phyloP scores from a whole-genome alignment of 2,113 vertebrate genomes.

The Clarias batrachus region DNA sequence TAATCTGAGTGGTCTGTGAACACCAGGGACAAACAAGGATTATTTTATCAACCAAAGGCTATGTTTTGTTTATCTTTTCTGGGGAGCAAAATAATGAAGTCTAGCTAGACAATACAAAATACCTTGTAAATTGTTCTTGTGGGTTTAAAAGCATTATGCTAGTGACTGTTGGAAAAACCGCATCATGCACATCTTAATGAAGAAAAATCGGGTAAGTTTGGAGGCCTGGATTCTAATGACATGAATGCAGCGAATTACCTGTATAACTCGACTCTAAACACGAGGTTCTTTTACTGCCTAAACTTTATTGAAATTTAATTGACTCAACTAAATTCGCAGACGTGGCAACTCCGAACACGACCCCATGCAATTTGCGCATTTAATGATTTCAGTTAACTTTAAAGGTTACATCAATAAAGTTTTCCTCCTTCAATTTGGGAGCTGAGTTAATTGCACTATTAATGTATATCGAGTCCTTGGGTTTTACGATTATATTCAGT shows the following conservation, averaged over 20 bases:
- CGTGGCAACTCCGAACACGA: neutral
- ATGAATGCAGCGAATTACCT: neutral
- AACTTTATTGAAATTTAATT: constrained; percentile 13
- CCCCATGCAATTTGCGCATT: neutral
- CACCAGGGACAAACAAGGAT: neutral
- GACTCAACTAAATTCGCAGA: constrained; percentile 12
- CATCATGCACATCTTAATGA: neutral
- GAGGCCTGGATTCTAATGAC: neutral
- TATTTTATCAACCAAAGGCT: neutral
- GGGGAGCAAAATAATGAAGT: neutral
- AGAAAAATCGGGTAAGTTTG: neutral
- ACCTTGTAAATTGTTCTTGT: neutral
- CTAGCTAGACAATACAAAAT: neutral
- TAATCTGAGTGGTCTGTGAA: neutral
- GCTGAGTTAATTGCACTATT: constrained; percentile 40
- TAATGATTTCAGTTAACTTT: constrained; percentile 20
- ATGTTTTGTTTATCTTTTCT: neutral
- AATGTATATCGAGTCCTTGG: constrained; percentile 45
- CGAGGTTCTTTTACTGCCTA: neutral
- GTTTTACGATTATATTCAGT: constrained; percentile 34
- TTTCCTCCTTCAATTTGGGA: constrained; percentile 30
- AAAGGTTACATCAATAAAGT: constrained; percentile 23
- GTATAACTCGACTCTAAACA: neutral
- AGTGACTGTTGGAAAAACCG: neutral
- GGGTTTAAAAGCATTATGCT: neutral